These are phyloP conservation scores for Novumbra hubbsi DNA, from an alignment of 2,797 vertebrate species.

Conservation along the genomic window DNA sequence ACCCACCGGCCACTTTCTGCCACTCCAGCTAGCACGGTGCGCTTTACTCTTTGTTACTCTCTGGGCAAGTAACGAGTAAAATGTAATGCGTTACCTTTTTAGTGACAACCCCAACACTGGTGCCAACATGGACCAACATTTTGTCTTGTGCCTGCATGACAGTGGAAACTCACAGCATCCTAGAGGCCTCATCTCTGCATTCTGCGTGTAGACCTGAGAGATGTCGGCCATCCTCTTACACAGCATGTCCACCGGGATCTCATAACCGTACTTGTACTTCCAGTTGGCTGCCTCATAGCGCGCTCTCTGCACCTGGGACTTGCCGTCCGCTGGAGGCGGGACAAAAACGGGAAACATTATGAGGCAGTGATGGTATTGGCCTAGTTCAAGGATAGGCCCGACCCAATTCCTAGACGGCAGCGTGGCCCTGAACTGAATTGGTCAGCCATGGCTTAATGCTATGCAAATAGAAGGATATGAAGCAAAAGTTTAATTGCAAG, in stretches of 20 bases:
- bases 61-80: too few species aligned
- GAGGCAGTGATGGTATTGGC: not conserved
- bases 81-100: too few species aligned
- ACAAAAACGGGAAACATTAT: not conserved
- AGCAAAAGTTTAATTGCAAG: not conserved
- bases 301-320: constrained; percentile 95
- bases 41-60: too few species aligned
- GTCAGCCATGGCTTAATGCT: not conserved
- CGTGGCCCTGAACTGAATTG: too few species aligned
- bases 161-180: constrained; percentile 88
- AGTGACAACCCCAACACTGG: too few species aligned
- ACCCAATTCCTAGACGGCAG: too few species aligned
- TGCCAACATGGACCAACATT: not conserved
- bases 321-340: constrained; percentile 84
- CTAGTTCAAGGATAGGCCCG: not conserved
- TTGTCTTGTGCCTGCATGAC: not conserved
- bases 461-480: not conserved
- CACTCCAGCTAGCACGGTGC: too few species aligned
- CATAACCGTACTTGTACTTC: constrained; percentile 98
- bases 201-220: constrained; percentile 98
- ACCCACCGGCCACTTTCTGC: too few species aligned
- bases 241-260: constrained; percentile 98
- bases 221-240: constrained; percentile 97
- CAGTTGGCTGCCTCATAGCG: constrained; percentile 97
- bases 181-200: constrained; percentile 97